Evolutionary conservation across 2,797 vertebrate species (phyloP).

Genomic region (Paramormyrops hopkinsi): DNA sequence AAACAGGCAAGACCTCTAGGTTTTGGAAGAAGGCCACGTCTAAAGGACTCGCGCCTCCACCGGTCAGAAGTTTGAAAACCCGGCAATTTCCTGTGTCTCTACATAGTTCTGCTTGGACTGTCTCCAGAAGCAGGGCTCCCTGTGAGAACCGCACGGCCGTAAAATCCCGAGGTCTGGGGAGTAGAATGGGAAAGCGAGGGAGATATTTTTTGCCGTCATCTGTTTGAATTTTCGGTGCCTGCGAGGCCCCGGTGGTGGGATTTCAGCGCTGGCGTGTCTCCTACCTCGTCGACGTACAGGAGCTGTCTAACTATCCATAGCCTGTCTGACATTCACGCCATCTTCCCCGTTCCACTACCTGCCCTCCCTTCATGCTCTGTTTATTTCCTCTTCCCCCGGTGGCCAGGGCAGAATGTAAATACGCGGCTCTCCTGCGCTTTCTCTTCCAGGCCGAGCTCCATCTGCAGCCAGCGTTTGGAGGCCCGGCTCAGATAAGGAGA

Average conservation of each 20-base stretch:
- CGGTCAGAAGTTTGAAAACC: neutral
- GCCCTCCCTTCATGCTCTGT: conserved; percentile 31
- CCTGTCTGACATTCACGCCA: conserved; percentile 70
- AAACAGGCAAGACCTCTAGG: neutral
- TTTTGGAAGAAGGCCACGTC: neutral
- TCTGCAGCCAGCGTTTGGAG: neutral
- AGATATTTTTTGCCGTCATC: neutral
- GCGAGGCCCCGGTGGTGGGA: neutral
- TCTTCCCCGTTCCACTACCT: conserved; percentile 24
- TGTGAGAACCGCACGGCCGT: neutral
- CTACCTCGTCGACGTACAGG: conserved; percentile 31
- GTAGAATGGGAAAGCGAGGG: neutral
- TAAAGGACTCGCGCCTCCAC: neutral
- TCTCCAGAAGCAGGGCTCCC: neutral
- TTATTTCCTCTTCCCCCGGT: conserved; percentile 5
- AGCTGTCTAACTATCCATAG: conserved; percentile 66
- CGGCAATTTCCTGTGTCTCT: neutral
- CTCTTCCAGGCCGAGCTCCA: neutral
- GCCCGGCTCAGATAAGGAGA: conserved; percentile 1
- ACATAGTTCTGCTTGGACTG: neutral
- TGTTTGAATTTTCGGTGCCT: neutral
- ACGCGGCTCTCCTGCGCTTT: neutral
- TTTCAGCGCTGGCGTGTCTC: conserved; percentile 22
- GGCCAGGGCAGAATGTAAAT: conserved; percentile 8
- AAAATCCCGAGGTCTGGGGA: neutral